These are phyloP conservation scores for Gobius niger DNA, from an alignment of 2,113 vertebrate genomes.

Conservation along the genomic window DNA sequence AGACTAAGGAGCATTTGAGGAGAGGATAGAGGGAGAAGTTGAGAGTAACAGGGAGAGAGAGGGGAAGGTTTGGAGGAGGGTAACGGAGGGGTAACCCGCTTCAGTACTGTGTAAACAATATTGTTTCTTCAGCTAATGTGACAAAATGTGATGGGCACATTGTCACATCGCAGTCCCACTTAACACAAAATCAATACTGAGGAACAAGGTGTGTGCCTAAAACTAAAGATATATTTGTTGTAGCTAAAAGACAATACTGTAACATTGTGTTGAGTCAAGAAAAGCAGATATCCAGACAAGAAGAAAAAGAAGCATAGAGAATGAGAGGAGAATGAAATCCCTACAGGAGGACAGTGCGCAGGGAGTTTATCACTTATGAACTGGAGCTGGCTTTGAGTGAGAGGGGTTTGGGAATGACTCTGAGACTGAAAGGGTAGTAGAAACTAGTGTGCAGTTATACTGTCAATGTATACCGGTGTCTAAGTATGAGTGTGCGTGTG, in stretches of 20 bases:
- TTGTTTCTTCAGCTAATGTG: slow-evolving; percentile 86
- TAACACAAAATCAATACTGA: slow-evolving; percentile 74
- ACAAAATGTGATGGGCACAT: slow-evolving; percentile 87
- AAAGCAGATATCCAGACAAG: slow-evolving; percentile 59
- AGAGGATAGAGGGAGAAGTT: slow-evolving; percentile 56
- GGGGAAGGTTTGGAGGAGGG: slow-evolving; percentile 67
- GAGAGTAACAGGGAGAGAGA: slow-evolving; percentile 64
- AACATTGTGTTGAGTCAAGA: slow-evolving; percentile 73
- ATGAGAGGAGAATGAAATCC: slow-evolving; percentile 42
- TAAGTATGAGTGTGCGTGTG: slow-evolving; percentile 44
- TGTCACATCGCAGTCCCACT: slow-evolving; percentile 91
- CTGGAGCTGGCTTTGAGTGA: slow-evolving; percentile 39
- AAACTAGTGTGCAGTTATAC: slow-evolving; percentile 30
- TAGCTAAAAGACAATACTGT: slow-evolving; percentile 54
- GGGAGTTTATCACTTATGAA: slow-evolving; percentile 51
- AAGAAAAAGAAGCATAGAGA: slow-evolving; percentile 39
- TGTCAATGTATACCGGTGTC: slow-evolving; percentile 27
- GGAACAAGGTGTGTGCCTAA: slow-evolving; percentile 68
- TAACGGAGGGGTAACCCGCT: slow-evolving; percentile 83
- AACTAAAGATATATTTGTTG: slow-evolving; percentile 62
- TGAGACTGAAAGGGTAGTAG: slow-evolving; percentile 41
- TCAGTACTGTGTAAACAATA: slow-evolving; percentile 84
- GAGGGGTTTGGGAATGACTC: slow-evolving; percentile 47
- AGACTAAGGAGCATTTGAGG: slow-evolving; percentile 63
- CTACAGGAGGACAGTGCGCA: slow-evolving; percentile 41